Evolutionary conservation across 2,113 vertebrate species (phyloP), one percentile per base, ranked within the genome.

Genomic region (Grammatotria lemairii): DNA sequence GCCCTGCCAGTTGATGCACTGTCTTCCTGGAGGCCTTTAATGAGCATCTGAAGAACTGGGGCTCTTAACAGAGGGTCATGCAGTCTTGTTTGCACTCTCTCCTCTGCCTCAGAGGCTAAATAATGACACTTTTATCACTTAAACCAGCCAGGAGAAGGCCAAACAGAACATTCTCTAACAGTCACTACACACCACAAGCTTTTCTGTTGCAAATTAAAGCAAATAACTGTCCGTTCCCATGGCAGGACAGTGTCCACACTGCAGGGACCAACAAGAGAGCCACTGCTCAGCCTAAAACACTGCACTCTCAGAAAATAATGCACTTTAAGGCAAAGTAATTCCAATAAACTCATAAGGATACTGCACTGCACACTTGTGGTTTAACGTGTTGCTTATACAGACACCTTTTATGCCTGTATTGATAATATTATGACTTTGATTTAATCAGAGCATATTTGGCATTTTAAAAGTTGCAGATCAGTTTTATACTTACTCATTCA

Each of bases 101-200:
- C 91, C 97, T 95, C 96, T 95, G 94, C 95, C 96, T 95, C 91
- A 94, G 92, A 93, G 92, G 93, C 96, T 98, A 98, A 98, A 98
- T 98, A 97, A 97, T 97, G 97, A 97, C 97, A 97, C 96, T 98
- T 97, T 97, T 96, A 97, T 97, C 98, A 98, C 97, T 97, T 97
- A 98, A 98, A 98, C 96, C 95, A 97, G 96, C 97, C 97, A 97
- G 84, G 90, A 87, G 96, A 95, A 97, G 96, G 97, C 93, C 95
- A 93, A 93, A 93, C 91, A 97, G 96, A 96, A 94, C 98, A 98
- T 99, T 98, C 98, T 93, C 97, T 96, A 84, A 94, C 94, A 96
- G 97, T 98, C 97, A 95, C 97, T 97, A 96, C 97, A 96, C 97
- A 97, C 97, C 96, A 96, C 93, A 91, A 93, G 82, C 94, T 95